Evolutionary conservation across 2,113 vertebrate genomes (phyloP).

Genomic region (human (Homo sapiens)): GRCh38 chrX:27022501-27023000

Average conservation of each 20-base stretch:
- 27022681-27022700: background rate
- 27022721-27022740: background rate
- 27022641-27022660: slow-evolving; percentile 20
- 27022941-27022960: background rate
- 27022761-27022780: background rate
- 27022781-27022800: background rate
- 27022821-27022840: background rate
- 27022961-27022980: background rate
- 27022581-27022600: background rate
- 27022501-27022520: background rate
- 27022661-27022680: background rate
- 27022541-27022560: background rate
- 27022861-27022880: background rate
- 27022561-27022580: background rate
- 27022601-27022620: background rate
- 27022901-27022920: background rate
- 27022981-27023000: background rate
- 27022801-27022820: background rate
- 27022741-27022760: background rate
- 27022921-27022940: background rate
- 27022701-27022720: background rate
- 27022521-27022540: background rate
- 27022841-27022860: background rate
- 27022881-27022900: background rate
- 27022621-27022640: slow-evolving; percentile 11